Evolutionary conservation across 2,888 invertebrate species (phyloP), one percentile per base, ranked within the genome.

Genomic region (Torymus tubicola): DNA sequence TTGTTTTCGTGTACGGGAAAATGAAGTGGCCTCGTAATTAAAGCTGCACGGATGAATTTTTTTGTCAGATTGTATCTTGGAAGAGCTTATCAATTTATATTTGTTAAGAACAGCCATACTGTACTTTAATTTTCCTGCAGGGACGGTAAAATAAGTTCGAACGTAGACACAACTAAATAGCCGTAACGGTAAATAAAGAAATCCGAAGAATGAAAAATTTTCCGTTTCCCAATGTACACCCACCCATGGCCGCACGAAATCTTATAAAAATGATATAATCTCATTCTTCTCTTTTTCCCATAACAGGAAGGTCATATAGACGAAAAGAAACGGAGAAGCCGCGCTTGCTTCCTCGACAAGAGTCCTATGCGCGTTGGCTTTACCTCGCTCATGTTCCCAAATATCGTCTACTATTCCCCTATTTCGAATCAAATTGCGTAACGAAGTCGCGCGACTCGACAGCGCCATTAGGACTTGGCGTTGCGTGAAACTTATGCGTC

Each of bases 401-500:
- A 86, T n/a, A n/a, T n/a, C n/a, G n/a, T 86, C 84, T 72, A 70
- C 78, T 64, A 78, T 79, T 82, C 42, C 84, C 78, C 31, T 31
- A 84, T 84, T 75, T 82, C 80, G 82, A 86, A 85, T 85, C 83
- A 84, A 86, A 85, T 87, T 86, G 85, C 87, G 85, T 85, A 87
- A 87, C 85, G 82, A 86, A 84, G 71, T 71, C 84, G 73, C 64
- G 58, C n/a, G 18, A 2, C 84, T 80, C 81, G 84, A 11, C n/a
- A 13, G 4, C 18, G 73, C 11, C 57, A 65, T 68, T 76, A 63
- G 61, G 83, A 82, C 85, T 86, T 87, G 87, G 83, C 86, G 86
- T 87, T 87, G 85, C 87, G 87, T 88, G 88, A 87, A 88, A 86
- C 85, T 82, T 85, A 84, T 71, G 83, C 82, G 75, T 52, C 81